phyloP scores from a whole-genome alignment of 2,797 vertebrate species.

The Clangula hyemalis region DNA sequence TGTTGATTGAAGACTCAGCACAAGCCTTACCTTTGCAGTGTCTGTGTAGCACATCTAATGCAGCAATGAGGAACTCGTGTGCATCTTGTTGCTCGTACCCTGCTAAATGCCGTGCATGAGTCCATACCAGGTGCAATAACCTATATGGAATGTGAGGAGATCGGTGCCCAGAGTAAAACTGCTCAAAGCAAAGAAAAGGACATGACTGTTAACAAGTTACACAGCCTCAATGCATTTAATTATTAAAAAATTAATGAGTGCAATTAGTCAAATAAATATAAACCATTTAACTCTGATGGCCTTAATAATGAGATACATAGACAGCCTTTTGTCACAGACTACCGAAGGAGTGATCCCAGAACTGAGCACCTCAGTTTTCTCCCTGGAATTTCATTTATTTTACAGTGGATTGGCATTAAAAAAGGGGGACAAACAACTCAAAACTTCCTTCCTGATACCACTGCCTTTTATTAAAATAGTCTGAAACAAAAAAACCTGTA shows the following conservation, averaged over 20 bases:
- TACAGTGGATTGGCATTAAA: not conserved
- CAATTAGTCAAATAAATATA: slow-evolving; percentile 31
- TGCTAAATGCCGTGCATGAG: slow-evolving; percentile 96
- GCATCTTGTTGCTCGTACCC: slow-evolving; percentile 99
- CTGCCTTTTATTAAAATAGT: not conserved
- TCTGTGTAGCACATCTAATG: slow-evolving; percentile 95
- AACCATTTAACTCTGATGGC: not conserved
- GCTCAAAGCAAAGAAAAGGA: slow-evolving; percentile 58
- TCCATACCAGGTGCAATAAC: slow-evolving; percentile 98
- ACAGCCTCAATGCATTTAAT: slow-evolving; percentile 19
- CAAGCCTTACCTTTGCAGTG: slow-evolving; percentile 92
- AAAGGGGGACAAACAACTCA: not conserved
- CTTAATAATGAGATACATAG: not conserved
- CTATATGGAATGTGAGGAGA: slow-evolving; percentile 99
- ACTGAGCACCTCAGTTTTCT: not conserved
- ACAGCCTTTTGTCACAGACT: not conserved
- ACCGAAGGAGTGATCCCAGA: not conserved
- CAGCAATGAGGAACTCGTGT: slow-evolving; percentile 98
- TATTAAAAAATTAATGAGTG: slow-evolving; percentile 13
- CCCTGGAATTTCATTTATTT: not conserved
- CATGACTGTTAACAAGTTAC: slow-evolving; percentile 47
- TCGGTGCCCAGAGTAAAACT: slow-evolving; percentile 99
- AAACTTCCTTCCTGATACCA: not conserved
- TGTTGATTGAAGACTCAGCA: not conserved
- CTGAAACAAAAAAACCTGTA: not conserved